Evolutionary conservation across 2,113 vertebrate genomes (phyloP).

Genomic region (Nothoprocta pentlandii): DNA sequence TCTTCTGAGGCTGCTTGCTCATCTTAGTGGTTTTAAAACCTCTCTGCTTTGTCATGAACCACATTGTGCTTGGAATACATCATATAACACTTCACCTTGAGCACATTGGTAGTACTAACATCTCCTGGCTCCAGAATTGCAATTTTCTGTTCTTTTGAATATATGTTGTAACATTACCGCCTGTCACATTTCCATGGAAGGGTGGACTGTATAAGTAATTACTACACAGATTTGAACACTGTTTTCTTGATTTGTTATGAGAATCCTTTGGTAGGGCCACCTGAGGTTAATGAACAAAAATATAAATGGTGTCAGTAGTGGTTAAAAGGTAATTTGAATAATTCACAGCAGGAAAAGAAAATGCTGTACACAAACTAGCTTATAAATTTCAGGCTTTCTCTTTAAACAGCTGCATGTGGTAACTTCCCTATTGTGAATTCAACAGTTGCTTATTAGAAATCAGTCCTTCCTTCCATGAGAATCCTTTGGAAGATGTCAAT

Average conservation of each 20-base stretch:
- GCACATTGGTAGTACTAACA: rapidly evolving
- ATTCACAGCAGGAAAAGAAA: conserved; percentile 13
- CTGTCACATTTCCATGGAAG: not conserved
- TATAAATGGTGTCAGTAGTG: not conserved
- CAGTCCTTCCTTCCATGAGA: not conserved
- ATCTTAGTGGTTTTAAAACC: rapidly evolving
- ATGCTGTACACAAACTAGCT: not conserved
- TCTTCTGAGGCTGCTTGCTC: not conserved
- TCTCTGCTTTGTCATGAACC: not conserved
- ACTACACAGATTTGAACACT: not conserved
- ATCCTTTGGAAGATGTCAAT: not conserved
- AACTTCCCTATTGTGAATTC: not conserved
- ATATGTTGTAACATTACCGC: not conserved
- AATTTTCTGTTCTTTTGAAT: not conserved
- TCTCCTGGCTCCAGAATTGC: not conserved
- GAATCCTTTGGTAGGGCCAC: not conserved
- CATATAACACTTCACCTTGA: not conserved
- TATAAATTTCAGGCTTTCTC: not conserved
- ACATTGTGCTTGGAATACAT: not conserved
- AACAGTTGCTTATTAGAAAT: conserved; percentile 24
- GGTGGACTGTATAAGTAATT: not conserved
- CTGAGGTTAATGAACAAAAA: not conserved
- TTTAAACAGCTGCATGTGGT: conserved; percentile 2
- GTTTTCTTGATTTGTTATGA: not conserved
- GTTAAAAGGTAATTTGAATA: conserved; percentile 7